Conservation (phyloP, 1,140 invertebrate genomes). For the Drosophila bipectinata region DNA sequence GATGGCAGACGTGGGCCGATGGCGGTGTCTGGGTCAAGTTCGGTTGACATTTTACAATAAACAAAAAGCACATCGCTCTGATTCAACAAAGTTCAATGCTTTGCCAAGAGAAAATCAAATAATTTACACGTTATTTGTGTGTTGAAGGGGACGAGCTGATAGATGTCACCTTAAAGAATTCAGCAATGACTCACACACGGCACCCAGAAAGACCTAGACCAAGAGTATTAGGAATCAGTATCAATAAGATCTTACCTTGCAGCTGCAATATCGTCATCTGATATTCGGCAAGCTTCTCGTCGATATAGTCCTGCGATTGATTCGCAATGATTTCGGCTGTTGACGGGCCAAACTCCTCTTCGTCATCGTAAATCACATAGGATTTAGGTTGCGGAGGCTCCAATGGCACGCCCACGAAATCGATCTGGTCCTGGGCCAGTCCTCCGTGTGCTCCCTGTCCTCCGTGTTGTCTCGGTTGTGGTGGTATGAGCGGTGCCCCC, state of each 20-base stretch:
- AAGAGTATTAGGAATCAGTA: not conserved
- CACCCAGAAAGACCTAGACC: not conserved
- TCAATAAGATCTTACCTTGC: slow-evolving; percentile 88
- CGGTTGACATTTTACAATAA: slow-evolving; percentile 49
- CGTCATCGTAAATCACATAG: slow-evolving; percentile 87
- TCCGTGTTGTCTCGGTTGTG: slow-evolving; percentile 76
- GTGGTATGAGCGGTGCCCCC: slow-evolving; percentile 62
- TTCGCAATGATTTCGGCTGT: slow-evolving; percentile 96
- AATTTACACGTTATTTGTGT: slow-evolving; percentile 38
- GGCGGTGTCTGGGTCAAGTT: slow-evolving; percentile 70
- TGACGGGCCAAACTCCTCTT: slow-evolving; percentile 90
- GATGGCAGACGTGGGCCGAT: slow-evolving; percentile 49
- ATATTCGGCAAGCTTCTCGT: slow-evolving; percentile 96
- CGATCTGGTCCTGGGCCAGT: slow-evolving; percentile 70
- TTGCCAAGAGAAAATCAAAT: slow-evolving; percentile 55
- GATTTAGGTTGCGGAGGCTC: slow-evolving; percentile 87
- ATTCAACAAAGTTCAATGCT: slow-evolving; percentile 58
- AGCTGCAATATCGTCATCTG: slow-evolving; percentile 95
- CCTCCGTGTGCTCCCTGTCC: slow-evolving; percentile 41
- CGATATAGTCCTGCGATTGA: slow-evolving; percentile 96
- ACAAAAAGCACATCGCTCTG: slow-evolving; percentile 9
- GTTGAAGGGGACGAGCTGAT: slow-evolving; percentile 16
- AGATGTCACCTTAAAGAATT: slow-evolving; percentile 41
- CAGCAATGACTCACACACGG: slow-evolving; percentile 16
- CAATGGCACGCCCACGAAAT: slow-evolving; percentile 87